Evolutionary conservation across 2,113 vertebrate species (phyloP).

Genomic region (Grammomys surdaster): DNA sequence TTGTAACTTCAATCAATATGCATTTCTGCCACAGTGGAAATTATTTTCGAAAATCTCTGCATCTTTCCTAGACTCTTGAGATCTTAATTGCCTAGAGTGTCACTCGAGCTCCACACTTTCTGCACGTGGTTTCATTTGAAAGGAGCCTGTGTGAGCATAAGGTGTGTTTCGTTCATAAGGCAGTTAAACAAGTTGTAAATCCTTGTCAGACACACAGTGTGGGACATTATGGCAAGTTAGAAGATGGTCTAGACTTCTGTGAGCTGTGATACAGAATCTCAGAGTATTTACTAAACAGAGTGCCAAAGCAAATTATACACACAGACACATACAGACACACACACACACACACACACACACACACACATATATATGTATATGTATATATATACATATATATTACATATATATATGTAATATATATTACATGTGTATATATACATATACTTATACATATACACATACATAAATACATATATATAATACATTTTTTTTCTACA

Average conservation of each 20-base stretch:
- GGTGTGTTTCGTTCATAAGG: neutral
- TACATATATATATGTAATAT: too few relatives aligned
- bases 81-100: slow-evolving; percentile 75
- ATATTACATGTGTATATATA: too few relatives aligned
- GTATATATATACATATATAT: too few relatives aligned
- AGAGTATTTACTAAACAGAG: neutral
- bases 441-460: too few relatives aligned
- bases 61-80: slow-evolving; percentile 69
- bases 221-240: neutral
- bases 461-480: too few relatives aligned
- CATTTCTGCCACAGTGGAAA: slow-evolving; percentile 74
- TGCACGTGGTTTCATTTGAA: slow-evolving; percentile 1
- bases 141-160: neutral
- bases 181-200: neutral
- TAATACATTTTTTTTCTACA: too few relatives aligned
- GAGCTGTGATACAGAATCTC: neutral
- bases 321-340: too few relatives aligned
- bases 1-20: slow-evolving; percentile 73
- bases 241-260: neutral
- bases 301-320: neutral
- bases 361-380: too few relatives aligned
- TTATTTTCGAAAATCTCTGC: slow-evolving; percentile 76
- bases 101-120: slow-evolving; percentile 70
- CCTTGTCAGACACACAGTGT: neutral
- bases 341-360: too few relatives aligned